These are phyloP conservation scores for Heliconius eleuchia DNA, from an alignment of 1,140 invertebrate species.

Conservation along the genomic window DNA sequence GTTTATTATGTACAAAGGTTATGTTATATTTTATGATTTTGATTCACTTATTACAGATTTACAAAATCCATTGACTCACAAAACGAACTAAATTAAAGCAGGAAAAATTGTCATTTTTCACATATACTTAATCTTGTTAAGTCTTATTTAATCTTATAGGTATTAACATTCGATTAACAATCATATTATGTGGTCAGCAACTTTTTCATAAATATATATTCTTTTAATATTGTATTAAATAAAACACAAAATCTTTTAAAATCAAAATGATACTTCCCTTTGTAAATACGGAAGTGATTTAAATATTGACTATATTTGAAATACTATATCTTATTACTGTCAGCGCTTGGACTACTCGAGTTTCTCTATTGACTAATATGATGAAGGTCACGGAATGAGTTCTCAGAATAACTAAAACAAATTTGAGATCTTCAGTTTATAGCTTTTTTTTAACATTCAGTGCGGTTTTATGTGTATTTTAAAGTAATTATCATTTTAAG, in stretches of 20 bases:
- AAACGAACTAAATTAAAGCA: too few species aligned
- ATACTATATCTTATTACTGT: neutral
- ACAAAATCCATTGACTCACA: too few species aligned
- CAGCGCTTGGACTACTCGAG: slow-evolving; percentile 40
- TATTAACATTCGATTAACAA: too few species aligned
- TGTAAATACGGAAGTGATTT: neutral
- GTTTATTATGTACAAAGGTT: neutral
- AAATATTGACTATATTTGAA: neutral
- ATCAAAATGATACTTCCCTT: neutral
- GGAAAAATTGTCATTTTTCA: too few species aligned
- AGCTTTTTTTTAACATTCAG: slow-evolving; percentile 8
- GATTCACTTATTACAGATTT: too few species aligned
- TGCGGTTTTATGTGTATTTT: slow-evolving; percentile 5
- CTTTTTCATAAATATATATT: too few species aligned
- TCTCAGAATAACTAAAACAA: slow-evolving; percentile 42
- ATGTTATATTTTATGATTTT: too few species aligned
- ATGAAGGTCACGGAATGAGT: slow-evolving; percentile 51
- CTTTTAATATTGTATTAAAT: neutral
- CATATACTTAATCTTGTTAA: too few species aligned
- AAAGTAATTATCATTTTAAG: neutral
- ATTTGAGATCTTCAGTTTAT: slow-evolving; percentile 23
- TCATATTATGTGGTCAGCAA: too few species aligned
- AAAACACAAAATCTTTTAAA: neutral
- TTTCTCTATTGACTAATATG: slow-evolving; percentile 45
- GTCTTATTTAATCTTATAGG: too few species aligned